Evolutionary conservation across 92 coral and sea anemone genomes (phyloP), one percentile per base, ranked within the genome.

Genomic region (Epizoanthus rinbou): DNA sequence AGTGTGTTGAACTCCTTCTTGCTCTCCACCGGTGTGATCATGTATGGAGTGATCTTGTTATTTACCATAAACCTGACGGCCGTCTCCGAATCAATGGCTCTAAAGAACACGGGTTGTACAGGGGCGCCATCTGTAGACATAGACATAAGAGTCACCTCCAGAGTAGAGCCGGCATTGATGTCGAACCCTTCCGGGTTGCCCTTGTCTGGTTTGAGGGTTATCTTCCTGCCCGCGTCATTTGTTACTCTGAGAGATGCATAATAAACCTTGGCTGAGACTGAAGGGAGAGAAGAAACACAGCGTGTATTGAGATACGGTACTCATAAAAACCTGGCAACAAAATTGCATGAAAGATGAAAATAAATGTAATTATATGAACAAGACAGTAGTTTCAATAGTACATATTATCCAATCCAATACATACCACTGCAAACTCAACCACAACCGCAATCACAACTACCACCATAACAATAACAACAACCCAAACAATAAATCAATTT

Each of bases 211-310:
- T 87, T 91, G 73, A 97, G 86, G 57, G 90, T 50, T 74, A 95
- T 90, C 23, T 86, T 69, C 19, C 99, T 91, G 8, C 99, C 99
- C n/a, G 95, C 99, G 33, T 93, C 98, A 87, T 97, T 97, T 50
- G 95, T 92, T 73, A 96, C 88, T 18, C 98, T 91, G 14, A 96
- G 86, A 9, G 98, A 93, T 15, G 98, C 98, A 84, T 94, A 94
- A 79, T 92, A 97, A 37, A 97, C 91, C 85, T 97, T 97, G 28
- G 99, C 99, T 69, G 99, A 97, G 65, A 89, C 99, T 97, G 82
- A 47, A 79, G 33, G 31, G 22, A 25, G 57, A 50, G 50, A 28
- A 16, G 8, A 72, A 13, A 21, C 11, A 16, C 10, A 33, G 59
- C 8, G 8, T 58, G 13, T 23, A 23, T 71, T 24, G 73, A 52